Base-by-base conservation (phyloP, 2,113 vertebrate genomes). In the Notarius lentiginosus region DNA sequence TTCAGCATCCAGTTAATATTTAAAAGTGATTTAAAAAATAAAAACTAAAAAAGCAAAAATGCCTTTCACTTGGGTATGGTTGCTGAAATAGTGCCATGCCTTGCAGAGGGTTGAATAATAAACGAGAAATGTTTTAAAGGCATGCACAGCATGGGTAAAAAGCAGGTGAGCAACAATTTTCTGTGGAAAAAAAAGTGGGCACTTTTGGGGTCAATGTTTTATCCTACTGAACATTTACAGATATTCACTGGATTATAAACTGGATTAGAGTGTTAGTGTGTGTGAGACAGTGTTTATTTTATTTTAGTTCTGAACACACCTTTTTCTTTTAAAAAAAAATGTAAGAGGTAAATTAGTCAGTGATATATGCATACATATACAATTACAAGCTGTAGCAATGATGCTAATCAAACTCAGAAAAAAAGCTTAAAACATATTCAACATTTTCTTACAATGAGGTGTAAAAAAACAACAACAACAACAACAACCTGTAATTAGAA, bases 101-200 rank as follows among this genome's bases (percentile, higher is more conserved):
- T 17, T 0, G 53, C 66, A 56, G 30, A 92, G 87, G 87, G 90
- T 87, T 95, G 73, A 93, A 93, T 94, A 92, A 94, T 94, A 91
- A 70, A 93, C n/a, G 11, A 77, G 83, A 75, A 11, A 88, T 83
- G 87, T 86, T 91, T 90, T 90, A 90, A 91, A 94, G 91, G 89
- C 89, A 87, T 72, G 49, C 80, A 81, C 68, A 24, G 75, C n/a
- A 30, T 7, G 10, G 61, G 66, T 2, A 7, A 53, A 79, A 72
- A 73, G 1, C 34, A 72, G 41, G 61, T 60, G 55, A 53, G 11
- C 20, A 7, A 20, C 24, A 27, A 11, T 7, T 27, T 65, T 65
- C 0, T 11, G 34, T 41, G 34, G 34, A 41, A 41, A 41, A 41
- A 15, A 70, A 27, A 12, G 14, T 10, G n/a, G n/a, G 30, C 30